These are phyloP conservation scores for Trichomalopsis sarcophagae DNA, from an alignment of 1,140 invertebrate species.

Conservation along the genomic window DNA sequence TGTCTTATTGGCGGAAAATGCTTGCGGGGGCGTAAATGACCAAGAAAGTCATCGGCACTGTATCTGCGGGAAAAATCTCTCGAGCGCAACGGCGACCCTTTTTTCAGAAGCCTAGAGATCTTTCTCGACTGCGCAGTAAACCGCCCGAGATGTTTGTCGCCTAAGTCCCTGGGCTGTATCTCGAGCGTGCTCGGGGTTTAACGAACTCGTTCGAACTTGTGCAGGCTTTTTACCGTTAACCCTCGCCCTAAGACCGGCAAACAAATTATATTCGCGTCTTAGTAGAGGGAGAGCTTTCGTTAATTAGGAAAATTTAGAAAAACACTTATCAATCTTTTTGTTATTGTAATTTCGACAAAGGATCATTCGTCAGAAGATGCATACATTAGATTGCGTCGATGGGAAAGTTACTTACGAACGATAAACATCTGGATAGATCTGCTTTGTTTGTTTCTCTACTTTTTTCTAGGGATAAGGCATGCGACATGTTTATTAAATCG, in stretches of 20 bases:
- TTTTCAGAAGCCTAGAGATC: not conserved
- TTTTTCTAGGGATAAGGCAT: no score
- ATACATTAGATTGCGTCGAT: no score
- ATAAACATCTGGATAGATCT: no score
- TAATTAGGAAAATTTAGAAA: no score
- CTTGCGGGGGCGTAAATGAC: not conserved
- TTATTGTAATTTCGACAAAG: no score
- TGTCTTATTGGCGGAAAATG: not conserved
- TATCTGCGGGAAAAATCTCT: not conserved
- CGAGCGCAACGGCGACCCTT: not conserved
- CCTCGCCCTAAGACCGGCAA: not conserved
- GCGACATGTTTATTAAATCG: no score
- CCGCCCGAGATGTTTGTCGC: not conserved
- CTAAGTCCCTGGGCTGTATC: not conserved
- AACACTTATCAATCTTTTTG: no score
- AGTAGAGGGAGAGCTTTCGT: no score
- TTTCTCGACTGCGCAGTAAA: not conserved
- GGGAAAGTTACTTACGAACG: no score
- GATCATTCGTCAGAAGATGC: no score
- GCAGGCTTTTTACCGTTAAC: not conserved
- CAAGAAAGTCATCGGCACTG: not conserved
- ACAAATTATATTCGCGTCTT: not conserved
- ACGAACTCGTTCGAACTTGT: not conserved
- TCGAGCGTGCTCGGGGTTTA: not conserved
- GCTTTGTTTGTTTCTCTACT: no score